Percentiles rank a stretch among this genome's conserved stretches.
phyloP scores from a whole-genome alignment of 2,113 vertebrate species.

The Rallus limicola region DNA sequence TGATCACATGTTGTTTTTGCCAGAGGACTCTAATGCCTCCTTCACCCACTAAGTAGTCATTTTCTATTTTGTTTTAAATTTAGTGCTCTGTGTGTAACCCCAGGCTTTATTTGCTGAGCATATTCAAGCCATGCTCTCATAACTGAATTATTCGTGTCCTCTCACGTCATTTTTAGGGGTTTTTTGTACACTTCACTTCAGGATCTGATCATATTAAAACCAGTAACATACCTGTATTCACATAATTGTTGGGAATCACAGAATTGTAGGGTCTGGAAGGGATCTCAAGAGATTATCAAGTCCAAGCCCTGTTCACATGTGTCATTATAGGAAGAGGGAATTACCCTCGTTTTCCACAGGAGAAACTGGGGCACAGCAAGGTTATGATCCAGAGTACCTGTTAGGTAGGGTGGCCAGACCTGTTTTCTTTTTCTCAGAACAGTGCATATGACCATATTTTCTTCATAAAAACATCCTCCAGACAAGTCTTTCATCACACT shows the following conservation, averaged over 20 bases:
- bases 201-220: not conserved
- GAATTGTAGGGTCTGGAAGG: no score
- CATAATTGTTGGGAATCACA: no score
- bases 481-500: not conserved
- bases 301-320: not conserved
- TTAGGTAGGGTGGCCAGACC: not conserved
- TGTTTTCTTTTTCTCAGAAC: not conserved
- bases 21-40: not conserved
- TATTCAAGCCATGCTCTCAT: not conserved
- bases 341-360: not conserved
- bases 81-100: not conserved
- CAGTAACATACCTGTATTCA: not conserved
- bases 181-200: not conserved
- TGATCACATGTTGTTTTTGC: fast-evolving
- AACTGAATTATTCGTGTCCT: not conserved
- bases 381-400: not conserved
- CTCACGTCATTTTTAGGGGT: not conserved
- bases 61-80: not conserved
- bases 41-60: not conserved
- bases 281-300: no score
- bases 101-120: not conserved
- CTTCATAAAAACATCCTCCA: not conserved
- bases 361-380: not conserved
- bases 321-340: not conserved
- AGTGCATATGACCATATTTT: not conserved